Conservation (phyloP, 2,888 invertebrate species). For the Mechanitis mazaeus region DNA sequence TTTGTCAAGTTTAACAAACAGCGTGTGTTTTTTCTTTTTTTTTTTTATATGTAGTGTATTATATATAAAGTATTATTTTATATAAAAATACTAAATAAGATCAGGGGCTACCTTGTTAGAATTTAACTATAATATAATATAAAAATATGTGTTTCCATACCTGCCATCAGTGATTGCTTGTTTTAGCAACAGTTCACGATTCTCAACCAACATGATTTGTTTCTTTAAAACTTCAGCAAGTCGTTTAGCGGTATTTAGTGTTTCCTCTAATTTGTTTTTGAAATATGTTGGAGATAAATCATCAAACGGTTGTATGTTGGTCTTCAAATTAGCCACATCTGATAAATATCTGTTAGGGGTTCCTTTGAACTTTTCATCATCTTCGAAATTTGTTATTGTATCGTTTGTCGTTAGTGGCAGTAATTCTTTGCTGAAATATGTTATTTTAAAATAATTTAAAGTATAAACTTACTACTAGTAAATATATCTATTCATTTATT, state of each 20-base stretch:
- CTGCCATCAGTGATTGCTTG: slow-evolving; percentile 57
- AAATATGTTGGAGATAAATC: slow-evolving; percentile 7
- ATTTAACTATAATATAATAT: no score
- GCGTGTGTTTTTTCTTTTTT: no score
- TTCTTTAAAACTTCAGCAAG: slow-evolving; percentile 44
- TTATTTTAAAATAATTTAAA: no score
- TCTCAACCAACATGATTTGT: slow-evolving; percentile 43
- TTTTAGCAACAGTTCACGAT: slow-evolving; percentile 48
- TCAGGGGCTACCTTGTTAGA: no score
- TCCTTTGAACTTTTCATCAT: neutral
- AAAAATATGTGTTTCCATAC: slow-evolving; percentile 34
- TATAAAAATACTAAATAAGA: no score
- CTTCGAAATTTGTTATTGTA: slow-evolving; percentile 3
- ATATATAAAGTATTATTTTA: no score
- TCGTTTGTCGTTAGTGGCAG: slow-evolving; percentile 6
- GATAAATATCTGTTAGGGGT: neutral
- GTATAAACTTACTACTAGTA: no score
- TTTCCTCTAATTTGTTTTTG: slow-evolving; percentile 19
- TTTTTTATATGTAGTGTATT: no score
- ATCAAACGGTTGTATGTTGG: slow-evolving; percentile 2
- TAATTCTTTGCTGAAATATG: slow-evolving; percentile 11
- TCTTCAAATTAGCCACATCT: neutral
- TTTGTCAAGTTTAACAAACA: no score
- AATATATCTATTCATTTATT: no score
- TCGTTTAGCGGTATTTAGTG: slow-evolving; percentile 38